Conservation (phyloP, 2,888 invertebrate genomes). For the Mycalesis mineus region DNA sequence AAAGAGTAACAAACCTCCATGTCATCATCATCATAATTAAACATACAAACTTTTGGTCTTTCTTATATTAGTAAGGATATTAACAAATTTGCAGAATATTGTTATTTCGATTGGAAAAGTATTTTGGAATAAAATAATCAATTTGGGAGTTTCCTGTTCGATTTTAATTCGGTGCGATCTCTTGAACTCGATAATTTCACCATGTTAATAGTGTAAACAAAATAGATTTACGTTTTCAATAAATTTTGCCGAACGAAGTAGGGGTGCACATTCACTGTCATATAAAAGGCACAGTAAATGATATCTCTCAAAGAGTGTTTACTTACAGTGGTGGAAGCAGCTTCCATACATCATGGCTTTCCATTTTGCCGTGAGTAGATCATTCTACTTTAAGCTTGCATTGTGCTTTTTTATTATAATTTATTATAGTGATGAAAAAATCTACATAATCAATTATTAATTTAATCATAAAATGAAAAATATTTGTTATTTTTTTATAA, state of each 20-base stretch:
- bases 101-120: no score
- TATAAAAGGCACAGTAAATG: conserved; percentile 59
- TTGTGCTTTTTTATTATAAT: neutral
- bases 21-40: no score
- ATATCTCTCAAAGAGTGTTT: conserved; percentile 43
- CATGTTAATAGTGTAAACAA: conserved; percentile 19
- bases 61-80: no score
- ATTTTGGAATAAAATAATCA: neutral
- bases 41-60: no score
- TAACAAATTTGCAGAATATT: no score
- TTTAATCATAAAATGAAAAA: no score
- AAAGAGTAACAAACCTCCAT: no score
- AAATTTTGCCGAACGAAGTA: conserved; percentile 39
- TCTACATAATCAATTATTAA: no score
- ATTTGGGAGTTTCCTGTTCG: neutral
- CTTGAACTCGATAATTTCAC: conserved; percentile 1
- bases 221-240: conserved; percentile 20
- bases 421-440: neutral
- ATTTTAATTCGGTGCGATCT: neutral
- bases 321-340: conserved; percentile 34
- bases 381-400: conserved; percentile 6
- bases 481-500: no score
- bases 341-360: conserved; percentile 60
- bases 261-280: conserved; percentile 67
- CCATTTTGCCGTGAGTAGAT: conserved; percentile 62